phyloP scores from a whole-genome alignment of 2,113 vertebrate species.

The Cettia cetti region DNA sequence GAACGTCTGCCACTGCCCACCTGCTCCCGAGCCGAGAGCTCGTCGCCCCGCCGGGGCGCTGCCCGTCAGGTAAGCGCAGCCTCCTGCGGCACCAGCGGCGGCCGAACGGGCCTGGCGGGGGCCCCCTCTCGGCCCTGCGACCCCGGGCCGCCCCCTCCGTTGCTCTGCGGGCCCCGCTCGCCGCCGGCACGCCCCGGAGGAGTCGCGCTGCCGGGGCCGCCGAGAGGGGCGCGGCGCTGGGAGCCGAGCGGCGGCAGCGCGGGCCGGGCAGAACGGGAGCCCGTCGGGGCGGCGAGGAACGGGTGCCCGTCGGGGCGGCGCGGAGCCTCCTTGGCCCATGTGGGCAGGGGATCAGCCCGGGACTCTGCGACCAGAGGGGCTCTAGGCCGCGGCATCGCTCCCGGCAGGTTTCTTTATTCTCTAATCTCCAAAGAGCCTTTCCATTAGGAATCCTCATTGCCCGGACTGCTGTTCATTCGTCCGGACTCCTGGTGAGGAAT shows the following conservation, averaged over 20 bases:
- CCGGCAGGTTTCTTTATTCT: background rate
- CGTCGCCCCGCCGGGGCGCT: background rate
- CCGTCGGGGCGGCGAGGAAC: background rate
- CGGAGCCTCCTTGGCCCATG: background rate
- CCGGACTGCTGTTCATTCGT: background rate
- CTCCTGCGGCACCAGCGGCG: background rate
- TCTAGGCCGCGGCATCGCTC: background rate
- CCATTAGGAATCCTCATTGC: background rate
- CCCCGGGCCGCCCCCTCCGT: background rate
- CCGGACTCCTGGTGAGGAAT: slow-evolving; percentile 45
- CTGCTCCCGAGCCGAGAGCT: background rate
- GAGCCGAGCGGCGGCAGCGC: background rate
- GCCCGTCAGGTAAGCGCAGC: background rate
- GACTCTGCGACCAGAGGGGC: background rate
- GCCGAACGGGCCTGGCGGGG: background rate
- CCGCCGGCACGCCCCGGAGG: background rate
- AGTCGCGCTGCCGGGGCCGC: background rate
- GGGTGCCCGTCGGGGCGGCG: background rate
- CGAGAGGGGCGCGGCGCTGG: background rate
- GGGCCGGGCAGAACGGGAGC: background rate
- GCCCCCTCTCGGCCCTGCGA: background rate
- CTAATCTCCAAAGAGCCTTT: background rate
- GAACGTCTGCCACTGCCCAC: background rate
- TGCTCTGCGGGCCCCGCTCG: background rate
- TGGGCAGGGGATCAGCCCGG: background rate